Evolutionary conservation across 2,113 vertebrate genomes (phyloP), one percentile per base, ranked within the genome.

Genomic region (Proteles cristata): DNA sequence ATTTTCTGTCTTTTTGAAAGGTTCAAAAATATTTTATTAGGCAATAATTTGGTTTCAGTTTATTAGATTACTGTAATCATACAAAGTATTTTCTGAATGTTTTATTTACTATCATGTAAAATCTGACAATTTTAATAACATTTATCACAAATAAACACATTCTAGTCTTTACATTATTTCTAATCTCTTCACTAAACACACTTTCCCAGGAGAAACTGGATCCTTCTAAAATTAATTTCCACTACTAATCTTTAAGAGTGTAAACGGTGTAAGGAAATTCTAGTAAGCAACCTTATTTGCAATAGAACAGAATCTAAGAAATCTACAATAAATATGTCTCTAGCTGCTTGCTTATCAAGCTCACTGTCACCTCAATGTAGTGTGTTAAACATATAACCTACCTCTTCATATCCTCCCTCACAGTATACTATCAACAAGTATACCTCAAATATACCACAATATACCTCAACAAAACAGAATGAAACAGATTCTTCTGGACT

Each of bases 1-100:
- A 73, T 35, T 73, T n/a, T 81, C 9, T 73, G 31, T 89, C 39
- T 71, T 88, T 93, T 45, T 19, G 8, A 95, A 96, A 97, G 65
- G 25, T 66, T 93, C 74, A 93, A 90, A 96, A 97, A 80, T 68
- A 87, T 88, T 94, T 92, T 76, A 92, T 74, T 71, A 96, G 89
- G 43, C 48, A 96, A 88, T n/a, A 23, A 71, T 43, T 65, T 79
- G 65, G 63, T 45, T 95, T 92, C 39, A 80, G 76, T 68, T 97
- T 73, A 95, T 45, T 39, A 81, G 77, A 88, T 53, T 4, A 82
- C 2, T 85, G 43, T 53, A 88, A 90, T 15, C 25, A 7, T 71
- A 83, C 21, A 81, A 39, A 7, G 25, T 76, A 92, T 88, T 92
- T 92, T 93, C 95, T 66, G 39, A 81, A 93, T 35, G 17, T 77